Base-by-base conservation (phyloP, 2,113 vertebrate genomes). In the Chunga burmeisteri region DNA sequence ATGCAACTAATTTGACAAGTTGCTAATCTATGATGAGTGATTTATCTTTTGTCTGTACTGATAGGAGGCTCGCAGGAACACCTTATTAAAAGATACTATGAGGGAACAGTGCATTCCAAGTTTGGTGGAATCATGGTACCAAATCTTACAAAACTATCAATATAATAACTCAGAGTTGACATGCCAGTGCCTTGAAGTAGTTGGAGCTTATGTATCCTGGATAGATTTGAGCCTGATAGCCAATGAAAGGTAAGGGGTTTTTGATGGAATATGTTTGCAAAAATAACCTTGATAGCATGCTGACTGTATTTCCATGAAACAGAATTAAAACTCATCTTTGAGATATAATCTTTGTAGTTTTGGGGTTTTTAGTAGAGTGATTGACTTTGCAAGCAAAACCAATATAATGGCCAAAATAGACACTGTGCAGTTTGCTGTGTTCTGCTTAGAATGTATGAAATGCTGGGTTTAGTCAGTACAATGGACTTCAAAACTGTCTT, bases 151-250 rank as follows among this genome's bases (percentile, higher is more conserved):
- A 90, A 99, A 98, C 18, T 99, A 99, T 95, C 99, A 99, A 96
- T 99, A 98, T 72, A 98, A 97, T 81, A 99, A 99, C 97, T 99
- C 99, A 13, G 99, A 99, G 98, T 98, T 99, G 97, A 99, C 99
- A 21, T 99, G 99, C 78, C 99, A 99, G 98, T 99, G 99, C 98
- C 98, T 99, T 99, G 99, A 99, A 99, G 99, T 99, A 95, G 99
- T 99, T 80, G 99, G 99, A 53, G 99, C 99, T 52, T 99, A 98
- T 59, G 99, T 99, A 90, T 99, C 99, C 86, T 99, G 99, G 99
- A 99, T 99, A 97, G 99, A 99, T 97, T 99, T 99, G 94, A 99
- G 98, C 97, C 99, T 99, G 93, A 99, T 99, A 93, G 99, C 99
- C 97, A 99, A 99, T 95, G 99, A 99, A 97, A 99, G 99, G 99